Evolutionary conservation across 1,140 invertebrate species (phyloP).

Genomic region (Bombus terrestris): DNA sequence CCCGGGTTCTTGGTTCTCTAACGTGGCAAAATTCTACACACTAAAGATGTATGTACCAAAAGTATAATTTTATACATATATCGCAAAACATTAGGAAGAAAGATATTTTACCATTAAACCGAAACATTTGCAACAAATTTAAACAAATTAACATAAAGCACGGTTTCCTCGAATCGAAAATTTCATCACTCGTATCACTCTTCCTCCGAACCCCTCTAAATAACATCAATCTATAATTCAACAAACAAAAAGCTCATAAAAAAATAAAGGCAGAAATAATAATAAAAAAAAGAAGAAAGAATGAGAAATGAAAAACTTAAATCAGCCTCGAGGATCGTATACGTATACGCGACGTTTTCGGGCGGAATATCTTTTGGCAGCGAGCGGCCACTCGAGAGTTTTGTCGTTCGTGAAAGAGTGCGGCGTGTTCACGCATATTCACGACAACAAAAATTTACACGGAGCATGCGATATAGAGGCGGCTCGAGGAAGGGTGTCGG

Average conservation of each 20-base stretch:
- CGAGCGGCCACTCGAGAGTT: slow-evolving; percentile 13
- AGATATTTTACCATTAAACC: not conserved
- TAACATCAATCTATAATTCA: not conserved
- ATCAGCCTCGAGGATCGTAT: not conserved
- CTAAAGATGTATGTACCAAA: not conserved
- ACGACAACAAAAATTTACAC: slow-evolving; percentile 49
- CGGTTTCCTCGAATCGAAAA: not conserved
- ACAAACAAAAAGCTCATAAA: not conserved
- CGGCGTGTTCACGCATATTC: slow-evolving; percentile 53
- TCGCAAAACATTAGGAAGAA: not conserved
- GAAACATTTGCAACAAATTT: not conserved
- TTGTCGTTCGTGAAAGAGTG: slow-evolving; percentile 4
- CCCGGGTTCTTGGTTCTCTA: not conserved
- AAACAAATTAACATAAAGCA: not conserved
- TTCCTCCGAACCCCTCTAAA: too few species aligned
- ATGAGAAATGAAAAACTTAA: not conserved
- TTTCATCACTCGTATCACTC: not conserved
- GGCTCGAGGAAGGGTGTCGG: slow-evolving; percentile 63
- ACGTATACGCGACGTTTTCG: not conserved
- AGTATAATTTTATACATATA: too few species aligned
- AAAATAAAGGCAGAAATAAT: not conserved
- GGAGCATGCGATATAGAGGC: slow-evolving; percentile 44
- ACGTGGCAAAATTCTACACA: not conserved
- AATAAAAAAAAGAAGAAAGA: not conserved
- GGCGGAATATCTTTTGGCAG: slow-evolving; percentile 12